Conservation (phyloP, 2,113 vertebrate species). For the Butastur rufipennis region DNA sequence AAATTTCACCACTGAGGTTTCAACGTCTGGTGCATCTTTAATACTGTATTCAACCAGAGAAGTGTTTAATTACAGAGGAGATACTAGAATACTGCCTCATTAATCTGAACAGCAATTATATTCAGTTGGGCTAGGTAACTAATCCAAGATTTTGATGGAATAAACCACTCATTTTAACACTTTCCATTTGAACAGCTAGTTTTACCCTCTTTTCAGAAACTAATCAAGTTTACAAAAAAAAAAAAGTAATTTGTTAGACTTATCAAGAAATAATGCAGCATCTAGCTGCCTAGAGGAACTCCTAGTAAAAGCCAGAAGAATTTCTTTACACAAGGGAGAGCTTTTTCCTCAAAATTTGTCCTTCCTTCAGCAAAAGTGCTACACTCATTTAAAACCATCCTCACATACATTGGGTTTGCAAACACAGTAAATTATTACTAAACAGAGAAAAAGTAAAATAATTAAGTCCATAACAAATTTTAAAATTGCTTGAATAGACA, state of each 20-base stretch:
- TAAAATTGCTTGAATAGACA: neutral
- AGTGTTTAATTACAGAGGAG: constrained; percentile 57
- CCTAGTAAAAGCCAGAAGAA: neutral
- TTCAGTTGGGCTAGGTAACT: constrained; percentile 38
- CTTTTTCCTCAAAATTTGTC: neutral
- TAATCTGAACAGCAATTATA: constrained; percentile 60
- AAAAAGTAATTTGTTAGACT: neutral
- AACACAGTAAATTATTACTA: neutral
- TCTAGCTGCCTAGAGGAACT: neutral
- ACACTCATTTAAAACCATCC: neutral
- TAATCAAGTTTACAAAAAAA: neutral
- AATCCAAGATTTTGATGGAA: constrained; percentile 30
- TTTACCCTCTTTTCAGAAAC: neutral
- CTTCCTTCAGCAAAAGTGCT: neutral
- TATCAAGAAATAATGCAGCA: neutral
- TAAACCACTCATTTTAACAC: constrained; percentile 27
- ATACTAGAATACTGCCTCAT: constrained; percentile 62
- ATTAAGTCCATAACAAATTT: neutral
- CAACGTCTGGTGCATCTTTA: constrained; percentile 48
- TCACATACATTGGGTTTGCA: neutral
- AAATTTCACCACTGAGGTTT: constrained; percentile 54
- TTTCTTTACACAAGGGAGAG: neutral
- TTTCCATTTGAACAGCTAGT: constrained; percentile 8
- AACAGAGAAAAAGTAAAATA: neutral
- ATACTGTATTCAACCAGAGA: constrained; percentile 31